Base-by-base conservation (phyloP, 2,113 vertebrate species). In the Entelurus aequoreus region DNA sequence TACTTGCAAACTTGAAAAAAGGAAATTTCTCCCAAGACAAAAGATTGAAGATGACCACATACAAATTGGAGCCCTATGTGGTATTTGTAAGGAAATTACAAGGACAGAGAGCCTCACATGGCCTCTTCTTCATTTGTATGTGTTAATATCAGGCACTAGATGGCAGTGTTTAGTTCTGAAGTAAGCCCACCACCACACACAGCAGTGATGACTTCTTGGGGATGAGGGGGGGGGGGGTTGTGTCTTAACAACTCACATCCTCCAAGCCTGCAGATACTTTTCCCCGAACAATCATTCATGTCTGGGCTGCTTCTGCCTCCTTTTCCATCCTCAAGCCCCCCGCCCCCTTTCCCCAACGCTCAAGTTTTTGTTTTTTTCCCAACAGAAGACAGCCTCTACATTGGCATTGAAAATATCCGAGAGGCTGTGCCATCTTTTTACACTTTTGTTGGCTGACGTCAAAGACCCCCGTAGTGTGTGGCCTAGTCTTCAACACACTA, bases 131-230 rank as follows among this genome's bases (percentile, higher is more conserved):
- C 5, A 51, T 42, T 9, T 71, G 40, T 65, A 44, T 73, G 38
- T 69, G 19, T 70, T 1, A 42, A 11, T 19, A 15, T 5, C 6
- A 44, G 53, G 64, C 87, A 81, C 78, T 76, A 82, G 87, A 82
- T 79, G 81, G 85, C 78, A 84, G 80, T 88, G 78, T 87, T 81
- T 58, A 48, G 84, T 83, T 78, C 76, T 48, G 60, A 57, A 57
- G 9, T 21, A 57, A 12, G 55, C 55, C 10, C 55, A 44, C n/a
- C 55, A 57, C 19, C 54, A 14, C 40, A 8, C n/a, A 10, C 42
- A 57, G 19, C 9, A 57, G 36, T 55, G 36, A 38, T 44, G 55
- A 44, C n/a, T 8, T 57, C 16, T 21, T 57, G 3, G n/a, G 28
- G 2, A 2, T 19, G 2, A 0, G 42, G 2, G 11, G 42, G 42